These are phyloP conservation scores for Catagonus wagneri DNA, from an alignment of 2,113 vertebrate genomes.

Conservation along the genomic window DNA sequence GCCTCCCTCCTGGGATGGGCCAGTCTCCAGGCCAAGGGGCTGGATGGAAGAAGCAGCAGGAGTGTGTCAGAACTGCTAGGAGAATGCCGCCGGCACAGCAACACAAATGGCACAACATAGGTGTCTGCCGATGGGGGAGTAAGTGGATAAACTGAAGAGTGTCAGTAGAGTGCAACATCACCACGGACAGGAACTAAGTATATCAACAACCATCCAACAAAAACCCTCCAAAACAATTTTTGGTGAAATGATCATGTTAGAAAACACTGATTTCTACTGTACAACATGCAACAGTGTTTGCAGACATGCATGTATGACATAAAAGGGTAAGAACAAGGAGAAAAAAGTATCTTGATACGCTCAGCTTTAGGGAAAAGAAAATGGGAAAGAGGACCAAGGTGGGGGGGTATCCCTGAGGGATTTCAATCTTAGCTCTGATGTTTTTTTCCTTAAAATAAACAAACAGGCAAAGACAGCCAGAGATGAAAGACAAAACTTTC, in stretches of 20 bases:
- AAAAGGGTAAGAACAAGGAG: background rate
- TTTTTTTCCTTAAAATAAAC: constrained; percentile 49
- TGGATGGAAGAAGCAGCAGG: too few relatives aligned
- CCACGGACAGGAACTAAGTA: background rate
- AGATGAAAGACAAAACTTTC: constrained; percentile 22
- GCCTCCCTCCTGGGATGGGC: background rate
- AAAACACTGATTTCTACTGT: background rate
- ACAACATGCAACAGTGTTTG: background rate
- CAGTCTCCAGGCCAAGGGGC: background rate
- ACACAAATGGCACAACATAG: background rate
- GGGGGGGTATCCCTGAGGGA: background rate
- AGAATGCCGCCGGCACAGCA: background rate
- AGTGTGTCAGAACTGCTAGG: background rate
- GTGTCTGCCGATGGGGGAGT: background rate
- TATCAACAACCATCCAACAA: background rate
- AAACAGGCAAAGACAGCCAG: background rate
- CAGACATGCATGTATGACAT: background rate
- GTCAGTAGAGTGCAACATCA: background rate
- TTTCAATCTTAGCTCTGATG: background rate
- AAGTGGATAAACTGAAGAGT: background rate
- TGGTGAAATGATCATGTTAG: background rate
- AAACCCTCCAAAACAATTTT: background rate
- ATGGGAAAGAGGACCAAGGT: background rate
- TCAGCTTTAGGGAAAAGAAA: constrained; percentile 18
- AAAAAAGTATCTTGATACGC: background rate